Evolutionary conservation across 2,888 invertebrate genomes (phyloP).

Genomic region (Ischnura elegans): DNA sequence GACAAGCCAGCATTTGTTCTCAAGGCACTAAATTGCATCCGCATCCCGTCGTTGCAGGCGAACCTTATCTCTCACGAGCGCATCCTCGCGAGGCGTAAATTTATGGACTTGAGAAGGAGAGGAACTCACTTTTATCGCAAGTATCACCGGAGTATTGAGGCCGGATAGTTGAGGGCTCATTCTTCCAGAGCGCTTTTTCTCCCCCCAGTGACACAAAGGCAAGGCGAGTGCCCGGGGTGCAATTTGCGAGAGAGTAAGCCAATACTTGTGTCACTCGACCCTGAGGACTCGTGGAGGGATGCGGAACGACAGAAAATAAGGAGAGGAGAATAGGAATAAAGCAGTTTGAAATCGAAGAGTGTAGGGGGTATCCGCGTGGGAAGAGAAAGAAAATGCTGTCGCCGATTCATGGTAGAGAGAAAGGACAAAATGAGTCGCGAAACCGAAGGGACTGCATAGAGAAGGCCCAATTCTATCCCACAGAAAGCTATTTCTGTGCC

Average conservation of each 20-base stretch:
- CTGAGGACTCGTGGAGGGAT: neutral
- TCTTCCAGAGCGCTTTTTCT: neutral
- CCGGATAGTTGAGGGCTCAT: neutral
- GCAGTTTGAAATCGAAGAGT: neutral
- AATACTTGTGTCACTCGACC: neutral
- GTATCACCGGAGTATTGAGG: neutral
- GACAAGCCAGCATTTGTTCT: neutral
- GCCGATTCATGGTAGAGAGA: neutral
- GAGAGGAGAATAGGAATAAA: neutral
- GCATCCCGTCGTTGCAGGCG: neutral
- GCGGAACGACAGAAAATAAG: neutral
- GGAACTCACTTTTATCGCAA: neutral
- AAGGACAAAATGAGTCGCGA: no score
- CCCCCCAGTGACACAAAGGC: neutral
- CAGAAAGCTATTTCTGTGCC: no score
- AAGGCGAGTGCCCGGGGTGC: neutral
- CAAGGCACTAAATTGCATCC: neutral
- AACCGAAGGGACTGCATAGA: no score
- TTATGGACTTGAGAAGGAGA: neutral
- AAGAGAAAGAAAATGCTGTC: neutral
- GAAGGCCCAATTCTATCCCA: no score
- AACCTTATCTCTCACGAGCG: neutral
- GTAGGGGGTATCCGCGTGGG: neutral
- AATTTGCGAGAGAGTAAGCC: conserved; percentile 27
- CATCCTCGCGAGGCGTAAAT: neutral